Evolutionary conservation across 2,888 invertebrate species (phyloP), one percentile per base, ranked within the genome.

Genomic region (Resseliella maxima): DNA sequence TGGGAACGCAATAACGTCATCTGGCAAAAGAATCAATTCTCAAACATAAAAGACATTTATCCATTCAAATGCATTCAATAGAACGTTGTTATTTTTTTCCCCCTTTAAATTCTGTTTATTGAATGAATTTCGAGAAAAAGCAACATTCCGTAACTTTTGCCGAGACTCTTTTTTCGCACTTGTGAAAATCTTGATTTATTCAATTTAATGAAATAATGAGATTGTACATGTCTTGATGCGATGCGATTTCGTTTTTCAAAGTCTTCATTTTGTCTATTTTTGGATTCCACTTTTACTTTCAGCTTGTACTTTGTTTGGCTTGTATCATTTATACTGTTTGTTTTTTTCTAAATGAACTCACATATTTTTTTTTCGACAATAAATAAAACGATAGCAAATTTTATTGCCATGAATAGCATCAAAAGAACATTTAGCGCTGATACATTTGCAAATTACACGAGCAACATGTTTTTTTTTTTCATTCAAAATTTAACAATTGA

Each of bases 21-120:
- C 72, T 72, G 72, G 72, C 72, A 31, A 31, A 72, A 72, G 72
- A 72, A 35, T 35, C 31, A 31, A 72, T 31, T 72, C 72, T 72
- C 31, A 72, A 50, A 72, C 59, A 24, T 18, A 50, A 59, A 27
- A 15, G 31, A 15, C 72, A 72, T 72, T n/a, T 31, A 31, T 27
- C 31, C 35, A 72, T 0, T n/a, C 72, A 72, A 5, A 72, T 31
- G 27, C 72, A 72, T 72, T 72, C 31, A 15, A 31, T 72, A 18
- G 15, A 31, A 15, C 24, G 31, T 3, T 72, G 3, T 35, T 1
- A 27, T 31, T 72, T 72, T 50, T 50, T 41, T 41, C 12, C 41
- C 10, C 50, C n/a, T 31, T 72, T 72, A 1, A 15, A 12, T 72
- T 72, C 31, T 72, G 31, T 72, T 31, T 31, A 72, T 72, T 72